A percentile compares a stretch with the other conserved stretches of the same genome.
Evolutionary conservation across 1,140 invertebrate genomes (phyloP).

Genomic region (Heliconius himera): DNA sequence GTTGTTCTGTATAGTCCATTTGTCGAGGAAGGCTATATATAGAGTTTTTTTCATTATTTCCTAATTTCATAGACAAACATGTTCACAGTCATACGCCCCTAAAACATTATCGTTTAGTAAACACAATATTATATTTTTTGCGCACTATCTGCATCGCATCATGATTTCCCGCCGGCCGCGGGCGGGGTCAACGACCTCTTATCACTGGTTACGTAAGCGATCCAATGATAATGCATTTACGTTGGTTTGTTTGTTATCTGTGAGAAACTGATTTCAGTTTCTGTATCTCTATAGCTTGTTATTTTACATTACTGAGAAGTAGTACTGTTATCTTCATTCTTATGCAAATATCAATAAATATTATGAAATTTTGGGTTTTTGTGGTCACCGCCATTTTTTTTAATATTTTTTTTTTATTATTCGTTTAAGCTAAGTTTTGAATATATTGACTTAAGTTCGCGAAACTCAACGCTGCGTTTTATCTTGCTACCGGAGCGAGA

Average conservation of each 20-base stretch:
- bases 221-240: constrained; percentile 22
- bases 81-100: neutral
- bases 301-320: neutral
- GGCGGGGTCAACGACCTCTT: constrained; percentile 28
- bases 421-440: too few relatives aligned
- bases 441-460: too few relatives aligned
- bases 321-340: neutral
- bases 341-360: neutral
- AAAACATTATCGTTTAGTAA: neutral
- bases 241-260: constrained; percentile 22
- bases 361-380: neutral
- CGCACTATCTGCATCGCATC: neutral
- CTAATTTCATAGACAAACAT: too few relatives aligned
- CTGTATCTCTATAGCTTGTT: neutral
- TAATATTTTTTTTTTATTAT: too few relatives aligned
- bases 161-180: constrained; percentile 18
- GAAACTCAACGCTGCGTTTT: too few relatives aligned
- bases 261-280: constrained; percentile 25
- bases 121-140: neutral
- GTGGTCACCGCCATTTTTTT: too few relatives aligned
- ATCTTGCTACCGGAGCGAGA: too few relatives aligned
- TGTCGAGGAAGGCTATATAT: too few relatives aligned
- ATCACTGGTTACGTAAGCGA: constrained; percentile 26
- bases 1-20: too few relatives aligned
- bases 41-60: too few relatives aligned